Evolutionary conservation across 2,888 invertebrate genomes (phyloP), one percentile per base, ranked within the genome.

Genomic region (Strigamia maritima): DNA sequence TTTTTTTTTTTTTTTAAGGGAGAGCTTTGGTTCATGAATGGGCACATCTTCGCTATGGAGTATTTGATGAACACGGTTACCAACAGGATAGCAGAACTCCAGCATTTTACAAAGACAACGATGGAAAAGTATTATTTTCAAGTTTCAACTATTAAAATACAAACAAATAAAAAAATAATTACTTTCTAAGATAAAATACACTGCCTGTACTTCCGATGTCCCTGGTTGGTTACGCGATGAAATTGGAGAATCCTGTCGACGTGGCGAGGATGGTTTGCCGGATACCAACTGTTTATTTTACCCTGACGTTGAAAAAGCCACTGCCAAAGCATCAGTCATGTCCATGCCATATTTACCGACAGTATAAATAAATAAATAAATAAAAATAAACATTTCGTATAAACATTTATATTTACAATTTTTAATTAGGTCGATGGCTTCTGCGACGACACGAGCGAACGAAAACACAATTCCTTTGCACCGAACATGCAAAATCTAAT

Each of bases 401-500:
- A 40, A 40, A 7, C 10, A 40, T 2, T 40, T 14, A 7, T 16
- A 40, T 2, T 16, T 40, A 10, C 1, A 14, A 7, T 40, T 65
- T 12, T 8, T 16, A 31, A 31, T 31, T 31, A 85, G 85, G 83
- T 85, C 54, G 82, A 82, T 75, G 82, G 83, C 8, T 86, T 85
- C 79, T 86, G 86, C 81, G 84, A 84, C 74, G 83, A 84, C 35
- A 79, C 75, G 16, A 28, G 31, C 12, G 81, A 81, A 12, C 38
- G 75, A 22, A 28, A 40, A 0, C 86, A 86, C 81, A 85, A 85
- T 81, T 80, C 81, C 12, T 83, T 83, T 40, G 83, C 85, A 0
- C 85, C 85, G 0, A 86, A 84, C 78, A 83, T 83, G 80, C 86
- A 86, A 38, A 86, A 86, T 80, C 81, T 84, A 28, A 81, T 85